Base-by-base conservation (phyloP, 2,797 vertebrate species). In the Microctenopoma lineatum region DNA sequence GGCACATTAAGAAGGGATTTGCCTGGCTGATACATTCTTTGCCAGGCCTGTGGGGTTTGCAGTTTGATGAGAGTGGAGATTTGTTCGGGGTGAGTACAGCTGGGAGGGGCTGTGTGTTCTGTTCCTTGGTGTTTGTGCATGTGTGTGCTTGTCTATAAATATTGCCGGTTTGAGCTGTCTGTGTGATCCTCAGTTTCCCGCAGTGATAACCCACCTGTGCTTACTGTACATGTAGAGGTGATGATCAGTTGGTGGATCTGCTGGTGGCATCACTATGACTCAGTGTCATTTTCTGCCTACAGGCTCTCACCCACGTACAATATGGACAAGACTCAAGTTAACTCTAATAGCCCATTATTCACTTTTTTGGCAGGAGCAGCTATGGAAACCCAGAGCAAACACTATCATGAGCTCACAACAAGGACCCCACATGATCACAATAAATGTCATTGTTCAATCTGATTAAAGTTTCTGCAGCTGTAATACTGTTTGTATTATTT, bases 1-100 rank as follows among this genome's bases (percentile, higher is more conserved):
- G 80, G 13, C 50, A 36, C 82, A 89, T 83, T 84, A 84, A 79
- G 70, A 73, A 81, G 25, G 58, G 76, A 84, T 79, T 86, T 76
- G 51, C 57, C 48, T 29, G 61, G 59, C 64, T 64, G 46, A 61
- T 70, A 12, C 59, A 77, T 72, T 75, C 74, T 85, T 84, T 80
- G 68, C 73, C 3, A 21, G 36, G 51, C 70, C 73, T 57, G 73
- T 36, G 34, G 34, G 61, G 66, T 45, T 18, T 14, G 55, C 41
- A 15, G 69, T 39, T 62, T 75, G 68, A 77, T 70, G 70, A 66
- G 21, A 72, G 54, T 0, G 13, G 25, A 63, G 46, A 66, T 69
- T 65, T 74, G 42, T 55, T 60, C 45, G 38, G 50, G 45, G 14
- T 0, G 8, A 46, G 62, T 36, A 14, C 55, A 54, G 48, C 34